phyloP scores from a whole-genome alignment of 2,797 vertebrate species.

The Hydrophis major region DNA sequence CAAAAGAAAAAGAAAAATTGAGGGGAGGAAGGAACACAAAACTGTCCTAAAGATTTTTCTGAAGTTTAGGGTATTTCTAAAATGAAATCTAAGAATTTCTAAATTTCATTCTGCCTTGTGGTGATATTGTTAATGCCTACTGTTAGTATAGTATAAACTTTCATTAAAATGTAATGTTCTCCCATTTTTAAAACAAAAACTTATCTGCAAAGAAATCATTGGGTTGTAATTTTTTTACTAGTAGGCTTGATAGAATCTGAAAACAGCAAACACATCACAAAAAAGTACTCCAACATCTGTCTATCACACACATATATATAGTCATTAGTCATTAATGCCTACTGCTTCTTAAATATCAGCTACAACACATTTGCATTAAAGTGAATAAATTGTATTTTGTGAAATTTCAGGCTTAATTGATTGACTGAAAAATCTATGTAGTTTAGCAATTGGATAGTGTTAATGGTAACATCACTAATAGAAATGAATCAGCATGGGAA shows the following conservation, averaged over 20 bases:
- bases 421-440: not conserved
- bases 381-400: not conserved
- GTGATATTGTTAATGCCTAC: not conserved
- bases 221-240: not conserved
- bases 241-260: too few species aligned
- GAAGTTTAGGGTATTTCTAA: not conserved
- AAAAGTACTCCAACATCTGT: too few species aligned
- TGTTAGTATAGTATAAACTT: not conserved
- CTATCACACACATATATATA: too few species aligned
- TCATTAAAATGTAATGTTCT: not conserved
- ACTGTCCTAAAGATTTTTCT: not conserved
- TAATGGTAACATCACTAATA: not conserved
- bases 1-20: not conserved
- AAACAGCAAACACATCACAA: too few species aligned
- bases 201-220: not conserved
- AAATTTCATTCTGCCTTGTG: not conserved
- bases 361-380: too few species aligned
- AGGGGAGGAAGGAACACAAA: not conserved
- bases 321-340: too few species aligned
- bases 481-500: not conserved
- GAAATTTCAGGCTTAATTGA: not conserved
- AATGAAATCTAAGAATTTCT: not conserved
- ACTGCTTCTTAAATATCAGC: too few species aligned
- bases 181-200: not conserved
- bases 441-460: not conserved